Percentiles rank a stretch among this genome's conserved stretches.
These are phyloP conservation scores for Amphipoea lucens DNA, from an alignment of 2,888 invertebrate genomes.

Conservation along the genomic window DNA sequence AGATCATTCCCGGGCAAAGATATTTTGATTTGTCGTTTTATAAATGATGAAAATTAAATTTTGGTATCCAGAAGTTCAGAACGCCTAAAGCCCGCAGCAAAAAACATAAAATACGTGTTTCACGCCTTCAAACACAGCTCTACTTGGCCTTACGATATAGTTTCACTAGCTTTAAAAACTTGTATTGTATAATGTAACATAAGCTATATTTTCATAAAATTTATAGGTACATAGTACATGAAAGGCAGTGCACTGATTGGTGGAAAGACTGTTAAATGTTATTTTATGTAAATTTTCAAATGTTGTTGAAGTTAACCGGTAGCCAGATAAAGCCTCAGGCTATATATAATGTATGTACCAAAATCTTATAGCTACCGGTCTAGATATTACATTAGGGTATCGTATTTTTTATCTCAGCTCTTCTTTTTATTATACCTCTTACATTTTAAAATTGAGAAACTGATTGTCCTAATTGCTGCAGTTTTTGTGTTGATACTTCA, in stretches of 20 bases:
- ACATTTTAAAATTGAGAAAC: constrained; percentile 45
- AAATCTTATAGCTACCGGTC: constrained; percentile 58
- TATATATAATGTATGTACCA: constrained; percentile 49
- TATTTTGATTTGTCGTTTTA: constrained; percentile 63
- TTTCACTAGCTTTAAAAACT: constrained; percentile 19
- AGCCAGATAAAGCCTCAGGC: constrained; percentile 65
- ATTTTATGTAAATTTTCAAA: constrained; percentile 57
- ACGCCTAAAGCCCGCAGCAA: constrained; percentile 1
- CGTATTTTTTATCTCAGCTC: constrained; percentile 43
- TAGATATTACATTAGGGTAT: constrained; percentile 50
- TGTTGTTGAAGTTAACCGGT: constrained; percentile 52
- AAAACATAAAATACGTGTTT: constrained; percentile 26
- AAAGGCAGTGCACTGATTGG: constrained; percentile 45
- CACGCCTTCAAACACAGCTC: constrained; percentile 8
- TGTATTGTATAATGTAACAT: constrained; percentile 13
- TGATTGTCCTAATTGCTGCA: constrained; percentile 48
- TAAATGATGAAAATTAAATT: constrained; percentile 47
- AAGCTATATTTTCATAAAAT: constrained; percentile 22
- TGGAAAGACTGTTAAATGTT: constrained; percentile 39
- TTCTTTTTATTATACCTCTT: constrained; percentile 42
- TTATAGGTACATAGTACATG: constrained; percentile 22
- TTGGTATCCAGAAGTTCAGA: constrained; percentile 20
- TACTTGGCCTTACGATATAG: not conserved
- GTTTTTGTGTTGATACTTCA: constrained; percentile 51
- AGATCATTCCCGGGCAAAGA: constrained; percentile 60